Evolutionary conservation across 2,888 invertebrate genomes (phyloP).

Genomic region (Osmoderma eremita): DNA sequence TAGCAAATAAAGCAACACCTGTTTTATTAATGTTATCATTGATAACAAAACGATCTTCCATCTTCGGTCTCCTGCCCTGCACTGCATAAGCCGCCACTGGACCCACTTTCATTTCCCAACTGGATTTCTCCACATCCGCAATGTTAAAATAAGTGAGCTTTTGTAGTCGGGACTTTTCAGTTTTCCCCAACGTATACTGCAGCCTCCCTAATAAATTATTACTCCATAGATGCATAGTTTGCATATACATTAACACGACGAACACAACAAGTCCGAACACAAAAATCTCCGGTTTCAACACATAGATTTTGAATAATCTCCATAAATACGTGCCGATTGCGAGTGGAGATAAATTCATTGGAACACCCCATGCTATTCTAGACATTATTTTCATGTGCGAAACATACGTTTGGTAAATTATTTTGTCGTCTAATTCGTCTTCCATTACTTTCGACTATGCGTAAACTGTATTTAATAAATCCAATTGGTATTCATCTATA

Average conservation of each 20-base stretch:
- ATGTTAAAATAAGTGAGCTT: conserved; percentile 68
- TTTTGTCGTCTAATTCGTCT: conserved; percentile 91
- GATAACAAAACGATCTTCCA: conserved; percentile 95
- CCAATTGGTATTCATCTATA: too few species aligned
- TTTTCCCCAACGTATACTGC: conserved; percentile 73
- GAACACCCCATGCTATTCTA: conserved; percentile 80
- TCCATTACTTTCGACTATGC: conserved; percentile 71
- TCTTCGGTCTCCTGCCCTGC: conserved; percentile 87
- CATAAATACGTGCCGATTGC: conserved; percentile 80
- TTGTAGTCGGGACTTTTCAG: conserved; percentile 67
- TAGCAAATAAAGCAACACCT: conserved; percentile 87
- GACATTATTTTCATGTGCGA: conserved; percentile 88
- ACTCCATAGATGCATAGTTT: conserved; percentile 86
- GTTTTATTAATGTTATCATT: conserved; percentile 87
- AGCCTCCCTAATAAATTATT: conserved; percentile 75
- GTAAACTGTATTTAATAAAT: too few species aligned
- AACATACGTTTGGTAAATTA: conserved; percentile 86
- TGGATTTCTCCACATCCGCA: conserved; percentile 68
- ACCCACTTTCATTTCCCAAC: conserved; percentile 82
- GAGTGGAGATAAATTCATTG: conserved; percentile 69
- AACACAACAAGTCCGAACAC: conserved; percentile 77
- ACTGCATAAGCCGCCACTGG: conserved; percentile 89
- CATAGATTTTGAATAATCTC: conserved; percentile 81
- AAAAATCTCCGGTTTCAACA: conserved; percentile 83
- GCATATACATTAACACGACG: conserved; percentile 81